Evolutionary conservation across 2,888 invertebrate species (phyloP), one percentile per base, ranked within the genome.

Genomic region (Philhelius pedissequus): DNA sequence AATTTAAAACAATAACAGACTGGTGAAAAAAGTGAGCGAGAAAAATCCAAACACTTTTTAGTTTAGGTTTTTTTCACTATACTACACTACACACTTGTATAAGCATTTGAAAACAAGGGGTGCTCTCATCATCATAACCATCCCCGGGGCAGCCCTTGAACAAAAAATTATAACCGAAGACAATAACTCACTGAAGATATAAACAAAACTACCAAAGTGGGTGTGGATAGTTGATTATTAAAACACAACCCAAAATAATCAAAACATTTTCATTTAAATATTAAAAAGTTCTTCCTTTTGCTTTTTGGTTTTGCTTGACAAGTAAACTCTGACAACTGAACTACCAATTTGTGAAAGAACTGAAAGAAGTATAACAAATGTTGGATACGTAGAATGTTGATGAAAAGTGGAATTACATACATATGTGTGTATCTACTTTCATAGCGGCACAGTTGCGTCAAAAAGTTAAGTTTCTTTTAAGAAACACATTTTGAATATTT

Each of bases 231-330:
- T 56, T 74, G 64, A 20, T 64, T 48, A 70, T 75, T 69, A 69
- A 76, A 76, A 64, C 9, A 52, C 40, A 54, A 73, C 18, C 20
- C 3, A 40, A 56, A 78, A 69, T 40, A 56, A 25, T 68, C 82
- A 78, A 70, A 82, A 83, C 69, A 79, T 52, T 79, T 74, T 69
- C 64, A 79, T 60, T 62, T 70, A 15, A 68, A 73, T 13, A 25
- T 48, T 25, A 7, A 25, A 48, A 74, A 52, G 38, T 62, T 52
- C 35, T 78, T 70, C 69, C 62, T 62, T 40, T 60, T n/a, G n/a
- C n/a, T n/a, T 18, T 75, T 48, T 6, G 35, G 18, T 50, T 52
- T 75, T 52, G 52, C 56, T 66, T 60, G 48, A 68, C 52, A 64
- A 64, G 45, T 48, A 20, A 64, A 64, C 64, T 48, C 48, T 64